Base-by-base conservation (phyloP, 2,888 invertebrate genomes). In the Orthosia cruda region DNA sequence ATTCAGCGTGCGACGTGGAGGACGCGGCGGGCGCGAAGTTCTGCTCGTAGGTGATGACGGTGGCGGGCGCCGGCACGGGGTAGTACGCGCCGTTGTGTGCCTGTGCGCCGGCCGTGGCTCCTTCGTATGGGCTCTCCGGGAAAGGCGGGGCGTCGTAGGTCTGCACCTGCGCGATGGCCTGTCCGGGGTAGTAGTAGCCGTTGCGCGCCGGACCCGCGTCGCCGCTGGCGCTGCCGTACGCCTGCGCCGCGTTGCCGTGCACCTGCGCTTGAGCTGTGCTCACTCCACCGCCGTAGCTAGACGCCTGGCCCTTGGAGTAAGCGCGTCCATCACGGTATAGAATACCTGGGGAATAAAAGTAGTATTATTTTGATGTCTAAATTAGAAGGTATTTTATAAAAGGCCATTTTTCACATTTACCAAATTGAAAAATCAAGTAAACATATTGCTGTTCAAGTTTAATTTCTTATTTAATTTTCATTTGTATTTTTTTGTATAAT, bases 281-380 rank as follows among this genome's bases (percentile, higher is more conserved):
- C 12, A 87, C 67, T 18, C 92, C 93, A 20, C 90, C 90, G 54
- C 90, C 91, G 83, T 87, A 91, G 84, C 90, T 93, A 89, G 90
- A 91, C 23, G 93, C 95, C 66, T 93, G 90, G 23, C 95, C 93
- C 40, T 91, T 80, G 45, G 94, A 91, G 84, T 91, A 94, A 70
- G 92, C 89, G n/a, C 96, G 95, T 88, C 93, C 93, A 87, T 93
- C 92, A 89, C 96, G 96, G 90, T 89, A 92, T 52, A 91, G 32
- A 58, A 91, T 88, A 88, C 92, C 95, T 96, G 88, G 0, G 68
- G 81, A 61, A 59, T 57, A 66, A 74, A 55, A 58, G 18, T 32
- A 52, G 11, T 54, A 54, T 40, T 40, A 69, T 15, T 61, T 13
- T 45, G 3, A 91, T 91, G 91, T 91, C 88, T 88, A 91, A 85